Percentiles rank a stretch among this genome's conserved stretches.
These are phyloP conservation scores for Philaethria dido DNA, from an alignment of 2,888 invertebrate species.

Conservation along the genomic window DNA sequence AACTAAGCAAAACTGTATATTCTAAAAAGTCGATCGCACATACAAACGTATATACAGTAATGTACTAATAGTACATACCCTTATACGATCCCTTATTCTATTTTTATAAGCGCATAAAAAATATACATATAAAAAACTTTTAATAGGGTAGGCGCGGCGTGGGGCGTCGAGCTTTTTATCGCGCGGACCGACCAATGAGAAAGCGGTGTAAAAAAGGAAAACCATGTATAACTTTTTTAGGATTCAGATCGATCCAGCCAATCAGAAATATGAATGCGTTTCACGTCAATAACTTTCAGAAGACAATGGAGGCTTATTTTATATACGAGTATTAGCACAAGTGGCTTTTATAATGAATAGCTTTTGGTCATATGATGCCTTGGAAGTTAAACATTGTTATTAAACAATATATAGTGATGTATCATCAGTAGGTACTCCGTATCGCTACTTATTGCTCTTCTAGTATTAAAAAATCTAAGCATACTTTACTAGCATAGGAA, in stretches of 20 bases:
- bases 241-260: constrained; percentile 49
- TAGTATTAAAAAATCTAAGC: no score
- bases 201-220: constrained; percentile 66
- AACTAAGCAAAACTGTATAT: background rate
- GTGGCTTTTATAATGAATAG: background rate
- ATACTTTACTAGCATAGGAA: no score
- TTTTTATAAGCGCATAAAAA: constrained; percentile 19
- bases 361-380: background rate
- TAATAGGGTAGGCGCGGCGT: constrained; percentile 56
- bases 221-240: constrained; percentile 49
- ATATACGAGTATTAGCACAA: background rate
- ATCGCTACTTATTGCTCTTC: no score
- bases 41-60: background rate
- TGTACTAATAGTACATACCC: background rate
- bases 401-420: no score
- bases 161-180: constrained; percentile 76
- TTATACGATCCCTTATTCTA: background rate
- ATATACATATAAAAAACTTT: constrained; percentile 38
- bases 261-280: constrained; percentile 44
- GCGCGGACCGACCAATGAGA: constrained; percentile 63
- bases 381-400: no score
- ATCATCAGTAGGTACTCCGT: no score
- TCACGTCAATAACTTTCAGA: background rate
- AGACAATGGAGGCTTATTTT: background rate
- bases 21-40: background rate